Evolutionary conservation across 2,888 invertebrate species (phyloP), one percentile per base, ranked within the genome.

Genomic region (Noctua comes): DNA sequence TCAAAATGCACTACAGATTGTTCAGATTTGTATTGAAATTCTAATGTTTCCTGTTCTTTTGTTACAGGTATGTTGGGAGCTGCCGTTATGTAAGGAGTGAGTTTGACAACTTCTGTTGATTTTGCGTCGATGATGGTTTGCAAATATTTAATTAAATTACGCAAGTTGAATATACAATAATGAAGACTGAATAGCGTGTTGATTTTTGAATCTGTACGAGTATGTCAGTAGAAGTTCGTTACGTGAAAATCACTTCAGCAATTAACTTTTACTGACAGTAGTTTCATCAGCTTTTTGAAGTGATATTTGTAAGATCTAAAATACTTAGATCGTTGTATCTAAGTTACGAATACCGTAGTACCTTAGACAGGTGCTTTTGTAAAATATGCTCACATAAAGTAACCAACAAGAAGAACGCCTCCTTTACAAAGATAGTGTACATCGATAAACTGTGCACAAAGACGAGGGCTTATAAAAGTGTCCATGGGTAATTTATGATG

Each of bases 1-100:
- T 91, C 88, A 88, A 87, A 88, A 85, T 85, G 79, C 86, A 84
- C 86, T 85, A 78, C 72, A 88, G 79, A 80, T 84, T 88, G 88
- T 85, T 79, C 68, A 88, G 79, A 82, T 85, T 89, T 88, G 84
- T 87, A 87, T 90, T 88, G 86, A 89, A 86, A 86, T 87, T 86
- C 79, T 89, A 89, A 91, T 86, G 80, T 83, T 84, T 86, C 80
- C 76, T 80, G 76, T 87, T 91, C 84, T 88, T 82, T 93, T 92
- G 91, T 92, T 93, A 83, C 92, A 93, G 93, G 93, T 93, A 87
- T 87, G 81, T 76, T 77, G 64, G 66, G 64, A 83, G 80, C 76
- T 74, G 48, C 59, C 24, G 57, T 82, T 86, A 72, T 76, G 51
- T 83, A 84, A 86, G 75, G 70, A 81, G 65, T 57, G 57, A 88